Evolutionary conservation across 2,888 invertebrate species (phyloP), one percentile per base, ranked within the genome.

Genomic region (Allophyes oxyacanthae): DNA sequence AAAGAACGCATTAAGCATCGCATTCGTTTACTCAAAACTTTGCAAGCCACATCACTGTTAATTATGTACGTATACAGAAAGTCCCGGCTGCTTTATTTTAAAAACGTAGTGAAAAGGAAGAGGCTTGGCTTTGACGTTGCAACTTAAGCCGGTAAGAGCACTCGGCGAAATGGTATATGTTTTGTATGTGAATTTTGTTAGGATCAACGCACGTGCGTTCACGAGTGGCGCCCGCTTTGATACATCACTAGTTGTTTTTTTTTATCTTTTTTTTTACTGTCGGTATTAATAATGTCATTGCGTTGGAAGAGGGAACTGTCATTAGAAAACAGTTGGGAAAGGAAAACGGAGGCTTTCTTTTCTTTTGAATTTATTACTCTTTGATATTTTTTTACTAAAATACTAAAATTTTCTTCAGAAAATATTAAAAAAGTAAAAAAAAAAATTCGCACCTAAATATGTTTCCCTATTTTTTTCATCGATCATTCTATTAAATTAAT

Each of bases 21-120:
- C 82, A 72, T 78, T 82, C 78, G 76, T 83, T 84, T 86, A 84
- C 84, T 83, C 81, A 86, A 82, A 84, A 80, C 84, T 82, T 79
- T 78, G 75, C 75, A 67, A 68, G 77, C 77, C 82, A 85, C 84
- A 78, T 81, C 85, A 79, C 83, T 90, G 88, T 87, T 91, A 92
- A 91, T 91, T 91, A 91, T 91, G 85, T 88, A 79, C 79, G 73
- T 76, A 75, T 62, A 80, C 77, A 76, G 61, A 81, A 77, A 80
- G 77, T 72, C 69, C 61, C 40, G 36, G 62, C 64, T 72, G 78
- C 75, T 82, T 82, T 84, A 82, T 82, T 83, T 84, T 85, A 78
- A 85, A 83, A 88, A 85, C 81, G 82, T 84, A 86, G 84, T 92
- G 88, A 92, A 92, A 89, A 90, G 91, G 92, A 92, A 90, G 91